These are phyloP conservation scores for Rhagoletis zephyria DNA, from an alignment of 1,140 invertebrate species.

Conservation along the genomic window DNA sequence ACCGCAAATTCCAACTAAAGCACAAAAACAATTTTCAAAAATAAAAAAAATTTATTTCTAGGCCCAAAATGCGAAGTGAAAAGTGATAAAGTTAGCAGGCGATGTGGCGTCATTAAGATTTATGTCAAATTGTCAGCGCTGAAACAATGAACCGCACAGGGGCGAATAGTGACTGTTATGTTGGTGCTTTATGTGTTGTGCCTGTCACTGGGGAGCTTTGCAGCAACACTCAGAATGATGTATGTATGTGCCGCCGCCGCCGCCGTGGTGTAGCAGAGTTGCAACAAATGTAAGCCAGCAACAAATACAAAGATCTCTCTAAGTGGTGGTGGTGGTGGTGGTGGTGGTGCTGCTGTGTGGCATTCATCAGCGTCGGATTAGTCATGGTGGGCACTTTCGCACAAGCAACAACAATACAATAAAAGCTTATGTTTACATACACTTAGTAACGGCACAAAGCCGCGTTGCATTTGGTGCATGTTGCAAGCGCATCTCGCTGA, in stretches of 20 bases:
- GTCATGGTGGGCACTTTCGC: not conserved
- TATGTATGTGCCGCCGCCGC: not conserved
- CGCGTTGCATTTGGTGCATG: not conserved
- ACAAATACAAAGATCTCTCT: not conserved
- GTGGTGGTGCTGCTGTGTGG: not conserved
- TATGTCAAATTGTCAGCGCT: constrained; percentile 36
- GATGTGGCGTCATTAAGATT: constrained; percentile 12
- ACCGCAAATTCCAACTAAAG: not conserved
- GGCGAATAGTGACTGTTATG: not conserved
- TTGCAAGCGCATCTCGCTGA: not conserved
- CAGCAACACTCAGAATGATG: not conserved
- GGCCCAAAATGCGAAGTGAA: not conserved
- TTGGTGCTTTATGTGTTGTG: not conserved
- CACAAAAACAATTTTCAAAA: not conserved
- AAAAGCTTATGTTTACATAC: not conserved
- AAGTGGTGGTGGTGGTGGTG: too few relatives aligned
- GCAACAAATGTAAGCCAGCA: constrained; percentile 18
- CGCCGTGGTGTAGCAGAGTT: not conserved
- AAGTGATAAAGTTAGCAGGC: constrained; percentile 14
- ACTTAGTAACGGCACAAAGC: not conserved
- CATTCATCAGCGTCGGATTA: not conserved
- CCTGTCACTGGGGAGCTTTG: not conserved
- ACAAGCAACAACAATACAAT: not conserved
- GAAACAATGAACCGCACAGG: constrained; percentile 15
- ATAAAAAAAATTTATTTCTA: not conserved